phyloP scores from a whole-genome alignment of 2,888 invertebrate species.

The Orchestes rusci region DNA sequence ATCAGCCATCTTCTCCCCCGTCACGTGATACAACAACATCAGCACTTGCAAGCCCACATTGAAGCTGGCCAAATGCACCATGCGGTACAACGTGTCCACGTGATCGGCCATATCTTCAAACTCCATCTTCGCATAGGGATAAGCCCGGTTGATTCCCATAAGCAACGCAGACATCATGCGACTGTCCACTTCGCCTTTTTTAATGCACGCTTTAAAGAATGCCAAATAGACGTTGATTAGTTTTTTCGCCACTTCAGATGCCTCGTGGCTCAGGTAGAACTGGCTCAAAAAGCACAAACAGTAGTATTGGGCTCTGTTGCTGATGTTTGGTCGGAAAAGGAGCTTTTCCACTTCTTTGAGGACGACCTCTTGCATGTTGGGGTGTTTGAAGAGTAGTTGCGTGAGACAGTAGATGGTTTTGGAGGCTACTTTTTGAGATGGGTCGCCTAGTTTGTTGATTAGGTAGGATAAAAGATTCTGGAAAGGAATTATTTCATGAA shows the following conservation, averaged over 20 bases:
- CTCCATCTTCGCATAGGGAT: constrained; percentile 69
- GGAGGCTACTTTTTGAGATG: constrained; percentile 78
- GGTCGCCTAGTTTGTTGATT: constrained; percentile 95
- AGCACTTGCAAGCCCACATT: constrained; percentile 55
- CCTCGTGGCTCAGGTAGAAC: constrained; percentile 67
- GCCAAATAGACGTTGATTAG: constrained; percentile 90
- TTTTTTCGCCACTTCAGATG: constrained; percentile 68
- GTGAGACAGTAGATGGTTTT: constrained; percentile 80
- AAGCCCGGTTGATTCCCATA: constrained; percentile 76
- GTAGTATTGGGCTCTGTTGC: constrained; percentile 83
- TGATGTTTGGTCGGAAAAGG: constrained; percentile 76
- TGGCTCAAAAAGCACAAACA: constrained; percentile 87
- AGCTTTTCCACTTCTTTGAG: constrained; percentile 84
- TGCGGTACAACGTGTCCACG: constrained; percentile 69
- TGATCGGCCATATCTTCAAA: constrained; percentile 54
- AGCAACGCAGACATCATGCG: constrained; percentile 78
- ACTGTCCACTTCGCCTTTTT: constrained; percentile 75
- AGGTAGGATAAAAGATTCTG: constrained; percentile 70
- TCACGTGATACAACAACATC: constrained; percentile 56
- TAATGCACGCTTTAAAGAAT: constrained; percentile 88
- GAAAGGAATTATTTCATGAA: too few species aligned
- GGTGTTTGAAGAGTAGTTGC: constrained; percentile 71
- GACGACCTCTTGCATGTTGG: constrained; percentile 83
- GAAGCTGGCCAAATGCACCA: constrained; percentile 74
- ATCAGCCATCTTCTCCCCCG: constrained; percentile 48